Percentiles rank a stretch among this genome's conserved stretches.
phyloP scores from a whole-genome alignment of 2,888 invertebrate genomes.

The Norana najaformis region DNA sequence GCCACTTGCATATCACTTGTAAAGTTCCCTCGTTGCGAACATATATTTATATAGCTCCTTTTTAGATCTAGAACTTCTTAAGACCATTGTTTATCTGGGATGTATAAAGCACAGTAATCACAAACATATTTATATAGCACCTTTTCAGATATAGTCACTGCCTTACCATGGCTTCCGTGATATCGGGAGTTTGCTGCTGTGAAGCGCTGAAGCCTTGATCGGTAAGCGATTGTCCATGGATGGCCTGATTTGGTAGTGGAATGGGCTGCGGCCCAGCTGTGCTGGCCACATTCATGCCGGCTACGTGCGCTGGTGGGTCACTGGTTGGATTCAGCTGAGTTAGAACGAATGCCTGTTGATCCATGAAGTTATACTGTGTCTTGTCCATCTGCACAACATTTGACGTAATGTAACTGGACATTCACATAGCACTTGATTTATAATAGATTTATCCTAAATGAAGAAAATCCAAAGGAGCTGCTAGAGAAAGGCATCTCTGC shows the following conservation, averaged over 20 bases:
- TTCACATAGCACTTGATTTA: background rate
- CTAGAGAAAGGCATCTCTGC: no score
- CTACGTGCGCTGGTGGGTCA: conserved; percentile 10
- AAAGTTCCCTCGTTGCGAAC: no score
- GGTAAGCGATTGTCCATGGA: conserved; percentile 33
- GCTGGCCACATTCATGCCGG: background rate
- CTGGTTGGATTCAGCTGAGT: conserved; percentile 8
- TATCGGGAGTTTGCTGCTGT: background rate
- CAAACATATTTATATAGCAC: background rate
- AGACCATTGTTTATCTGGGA: no score
- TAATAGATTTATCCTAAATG: background rate
- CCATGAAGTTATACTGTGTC: conserved; percentile 28
- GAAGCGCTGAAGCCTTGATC: conserved; percentile 25
- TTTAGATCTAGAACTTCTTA: background rate
- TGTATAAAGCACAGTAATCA: background rate
- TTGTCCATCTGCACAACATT: conserved; percentile 14
- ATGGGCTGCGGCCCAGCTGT: conserved; percentile 40
- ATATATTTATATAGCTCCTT: no score
- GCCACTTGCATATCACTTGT: no score
- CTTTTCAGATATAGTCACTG: background rate
- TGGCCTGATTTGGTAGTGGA: conserved; percentile 39
- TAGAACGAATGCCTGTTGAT: background rate
- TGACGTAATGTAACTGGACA: background rate
- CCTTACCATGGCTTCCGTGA: conserved; percentile 27
- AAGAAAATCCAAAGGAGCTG: no score